phyloP scores from a whole-genome alignment of 2,888 invertebrate genomes.

The Sarcophaga carnaria region DNA sequence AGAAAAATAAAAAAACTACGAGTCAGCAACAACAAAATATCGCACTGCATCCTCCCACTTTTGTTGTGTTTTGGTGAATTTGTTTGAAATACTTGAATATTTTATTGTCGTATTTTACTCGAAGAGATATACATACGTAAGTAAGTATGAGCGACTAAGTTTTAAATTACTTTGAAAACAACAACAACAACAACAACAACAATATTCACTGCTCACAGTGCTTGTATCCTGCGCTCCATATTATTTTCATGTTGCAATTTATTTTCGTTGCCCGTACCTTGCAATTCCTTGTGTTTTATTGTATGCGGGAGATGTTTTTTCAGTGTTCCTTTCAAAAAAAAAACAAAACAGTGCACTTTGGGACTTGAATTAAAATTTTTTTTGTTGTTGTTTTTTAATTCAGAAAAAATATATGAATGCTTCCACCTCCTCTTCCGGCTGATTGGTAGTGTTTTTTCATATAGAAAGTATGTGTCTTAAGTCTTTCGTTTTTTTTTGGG shows the following conservation, averaged over 20 bases:
- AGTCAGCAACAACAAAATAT: conserved; percentile 72
- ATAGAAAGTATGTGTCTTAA: conserved; percentile 28
- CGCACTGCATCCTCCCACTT: conserved; percentile 81
- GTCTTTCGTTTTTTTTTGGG: conserved; percentile 46
- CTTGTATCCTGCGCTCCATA: conserved; percentile 42
- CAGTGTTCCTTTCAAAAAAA: conserved; percentile 65
- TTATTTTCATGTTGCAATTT: conserved; percentile 66
- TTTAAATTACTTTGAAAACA: conserved; percentile 53
- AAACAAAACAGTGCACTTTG: conserved; percentile 46
- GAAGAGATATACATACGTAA: conserved; percentile 36
- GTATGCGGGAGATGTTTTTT: conserved; percentile 69
- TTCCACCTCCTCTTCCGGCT: conserved; percentile 81
- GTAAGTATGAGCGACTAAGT: conserved; percentile 19
- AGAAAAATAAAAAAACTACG: conserved; percentile 2
- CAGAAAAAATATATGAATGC: conserved; percentile 65
- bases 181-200: conserved; percentile 11
- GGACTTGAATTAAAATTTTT: conserved; percentile 3
- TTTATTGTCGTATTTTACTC: conserved; percentile 59
- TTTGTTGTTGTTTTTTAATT: conserved; percentile 24
- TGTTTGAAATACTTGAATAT: conserved; percentile 52
- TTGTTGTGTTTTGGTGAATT: conserved; percentile 64
- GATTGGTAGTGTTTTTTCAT: conserved; percentile 67
- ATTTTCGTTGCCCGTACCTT: conserved; percentile 50
- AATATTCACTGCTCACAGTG: conserved; percentile 16
- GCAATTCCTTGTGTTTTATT: conserved; percentile 54